Conservation (phyloP, 2,113 vertebrate genomes). For the Phocoena sinus region DNA sequence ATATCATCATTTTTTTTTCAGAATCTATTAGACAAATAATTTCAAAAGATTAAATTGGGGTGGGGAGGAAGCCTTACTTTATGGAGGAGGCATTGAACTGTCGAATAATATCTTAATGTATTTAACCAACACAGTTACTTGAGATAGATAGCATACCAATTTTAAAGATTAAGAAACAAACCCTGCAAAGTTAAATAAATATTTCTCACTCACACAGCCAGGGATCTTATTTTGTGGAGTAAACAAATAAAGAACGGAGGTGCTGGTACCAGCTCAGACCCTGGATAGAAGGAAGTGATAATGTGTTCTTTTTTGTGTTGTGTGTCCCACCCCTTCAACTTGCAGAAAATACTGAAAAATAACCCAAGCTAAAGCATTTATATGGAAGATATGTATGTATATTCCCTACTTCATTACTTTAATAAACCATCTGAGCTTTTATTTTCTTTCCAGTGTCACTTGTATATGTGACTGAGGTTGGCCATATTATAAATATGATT, state of each 20-base stretch:
- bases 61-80: neutral
- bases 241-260: neutral
- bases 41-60: neutral
- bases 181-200: neutral
- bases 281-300: neutral
- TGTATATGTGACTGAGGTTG: neutral
- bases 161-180: neutral
- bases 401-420: neutral
- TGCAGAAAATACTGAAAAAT: neutral
- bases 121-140: neutral
- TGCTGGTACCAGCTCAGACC: neutral
- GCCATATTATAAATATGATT: neutral
- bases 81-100: neutral
- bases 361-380: neutral
- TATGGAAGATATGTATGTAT: neutral
- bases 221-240: neutral
- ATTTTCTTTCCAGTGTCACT: neutral
- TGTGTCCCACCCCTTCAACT: neutral
- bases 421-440: neutral
- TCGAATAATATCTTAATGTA: neutral
- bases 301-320: neutral
- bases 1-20: neutral
- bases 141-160: neutral
- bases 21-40: neutral
- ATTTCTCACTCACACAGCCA: neutral